These are phyloP conservation scores for Drosophila ustulata DNA, from an alignment of 2,888 invertebrate genomes.

Conservation along the genomic window DNA sequence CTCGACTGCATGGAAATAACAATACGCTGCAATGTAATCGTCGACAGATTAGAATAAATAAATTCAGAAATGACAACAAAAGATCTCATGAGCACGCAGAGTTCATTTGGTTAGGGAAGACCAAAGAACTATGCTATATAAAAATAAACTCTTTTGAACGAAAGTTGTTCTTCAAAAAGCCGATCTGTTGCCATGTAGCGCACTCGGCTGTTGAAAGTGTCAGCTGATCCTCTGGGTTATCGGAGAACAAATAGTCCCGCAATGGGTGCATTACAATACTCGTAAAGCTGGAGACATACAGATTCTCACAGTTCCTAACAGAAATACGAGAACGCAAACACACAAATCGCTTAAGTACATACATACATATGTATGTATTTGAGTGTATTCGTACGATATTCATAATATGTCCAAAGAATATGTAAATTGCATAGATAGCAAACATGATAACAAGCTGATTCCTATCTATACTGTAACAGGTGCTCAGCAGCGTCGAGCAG, in stretches of 20 bases:
- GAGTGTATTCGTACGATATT: conserved; percentile 14
- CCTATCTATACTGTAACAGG: conserved; percentile 81
- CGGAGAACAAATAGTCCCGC: conserved; percentile 15
- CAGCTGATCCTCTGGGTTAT: conserved; percentile 52
- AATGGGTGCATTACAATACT: conserved; percentile 27
- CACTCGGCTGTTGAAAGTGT: conserved; percentile 4
- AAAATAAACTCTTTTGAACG: not conserved
- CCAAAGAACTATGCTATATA: conserved; percentile 30
- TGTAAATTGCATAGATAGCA: conserved; percentile 60
- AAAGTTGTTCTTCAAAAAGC: not conserved
- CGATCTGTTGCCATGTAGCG: conserved; percentile 11
- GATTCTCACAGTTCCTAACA: conserved; percentile 14
- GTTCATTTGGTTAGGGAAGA: not conserved
- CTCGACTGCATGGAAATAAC: not conserved
- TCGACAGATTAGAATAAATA: not conserved
- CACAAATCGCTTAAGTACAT: conserved; percentile 16
- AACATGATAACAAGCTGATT: conserved; percentile 74
- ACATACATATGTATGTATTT: not conserved
- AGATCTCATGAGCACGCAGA: not conserved
- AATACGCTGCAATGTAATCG: conserved; percentile 16
- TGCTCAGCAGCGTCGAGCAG: conserved; percentile 70
- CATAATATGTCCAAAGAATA: conserved; percentile 7
- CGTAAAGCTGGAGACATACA: conserved; percentile 6
- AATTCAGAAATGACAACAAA: not conserved
- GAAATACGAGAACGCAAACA: conserved; percentile 17